Evolutionary conservation across 2,113 vertebrate species (phyloP).

Genomic region (Dermatemys mawii): DNA sequence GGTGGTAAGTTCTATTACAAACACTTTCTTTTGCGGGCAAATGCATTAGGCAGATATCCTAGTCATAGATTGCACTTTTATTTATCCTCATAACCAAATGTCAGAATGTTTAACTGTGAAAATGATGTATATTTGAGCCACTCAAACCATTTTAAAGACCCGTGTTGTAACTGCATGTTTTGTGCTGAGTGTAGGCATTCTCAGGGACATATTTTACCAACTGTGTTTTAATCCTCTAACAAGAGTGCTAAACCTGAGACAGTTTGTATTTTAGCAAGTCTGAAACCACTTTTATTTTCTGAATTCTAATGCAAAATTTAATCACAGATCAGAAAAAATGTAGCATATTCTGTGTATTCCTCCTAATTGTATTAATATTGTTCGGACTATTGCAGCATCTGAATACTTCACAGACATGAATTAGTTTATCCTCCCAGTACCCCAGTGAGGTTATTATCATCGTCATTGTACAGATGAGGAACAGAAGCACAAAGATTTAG

Average conservation of each 20-base stretch:
- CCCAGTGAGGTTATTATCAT: not conserved
- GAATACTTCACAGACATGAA: not conserved
- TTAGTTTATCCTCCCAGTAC: not conserved
- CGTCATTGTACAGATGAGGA: too few relatives aligned
- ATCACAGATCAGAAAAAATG: not conserved
- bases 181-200: not conserved
- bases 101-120: not conserved
- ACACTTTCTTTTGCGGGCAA: not conserved
- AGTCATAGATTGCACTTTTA: accelerated
- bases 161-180: not conserved
- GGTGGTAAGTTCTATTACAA: slow-evolving; percentile 73
- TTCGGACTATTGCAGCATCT: not conserved
- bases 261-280: not conserved
- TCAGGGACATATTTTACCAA: not conserved
- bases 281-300: not conserved
- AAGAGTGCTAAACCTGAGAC: not conserved
- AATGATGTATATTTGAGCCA: not conserved
- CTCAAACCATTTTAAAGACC: not conserved
- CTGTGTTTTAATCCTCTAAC: not conserved
- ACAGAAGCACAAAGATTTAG: too few relatives aligned
- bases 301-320: not conserved
- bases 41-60: not conserved
- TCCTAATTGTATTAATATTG: not conserved
- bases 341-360: not conserved
- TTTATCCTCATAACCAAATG: not conserved